Evolutionary conservation across 2,113 vertebrate genomes (phyloP).

Genomic region (Gopherus evgoodei): DNA sequence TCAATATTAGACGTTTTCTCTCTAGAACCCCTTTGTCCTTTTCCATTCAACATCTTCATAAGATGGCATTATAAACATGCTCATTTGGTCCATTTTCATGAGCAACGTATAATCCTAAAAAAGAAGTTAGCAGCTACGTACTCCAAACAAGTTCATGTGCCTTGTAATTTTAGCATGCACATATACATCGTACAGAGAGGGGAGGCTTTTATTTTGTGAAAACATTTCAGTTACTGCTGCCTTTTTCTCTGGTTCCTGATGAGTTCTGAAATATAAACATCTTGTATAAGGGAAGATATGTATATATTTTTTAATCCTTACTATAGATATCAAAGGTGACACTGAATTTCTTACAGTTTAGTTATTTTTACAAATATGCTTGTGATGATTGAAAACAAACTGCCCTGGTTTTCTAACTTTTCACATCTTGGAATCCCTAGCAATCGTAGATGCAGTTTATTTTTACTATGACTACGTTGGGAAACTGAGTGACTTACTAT

Average conservation of each 20-base stretch:
- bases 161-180: background rate
- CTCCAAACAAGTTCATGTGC: background rate
- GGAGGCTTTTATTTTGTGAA: background rate
- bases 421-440: background rate
- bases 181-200: background rate
- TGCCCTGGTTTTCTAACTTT: background rate
- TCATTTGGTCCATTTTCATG: background rate
- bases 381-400: background rate
- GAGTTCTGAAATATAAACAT: constrained; percentile 9
- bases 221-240: background rate
- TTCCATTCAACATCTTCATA: background rate
- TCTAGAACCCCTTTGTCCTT: background rate
- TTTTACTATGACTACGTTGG: background rate
- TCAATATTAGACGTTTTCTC: background rate
- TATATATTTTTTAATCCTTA: background rate
- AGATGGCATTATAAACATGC: background rate
- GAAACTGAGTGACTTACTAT: background rate
- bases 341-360: background rate
- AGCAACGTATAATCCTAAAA: background rate
- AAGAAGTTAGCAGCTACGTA: background rate
- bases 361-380: background rate
- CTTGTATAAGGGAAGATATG: background rate
- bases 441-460: background rate
- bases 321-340: background rate
- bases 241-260: background rate